Evolutionary conservation across 2,113 vertebrate genomes (phyloP), one percentile per base, ranked within the genome.

Genomic region (Mormyrus lacerda): DNA sequence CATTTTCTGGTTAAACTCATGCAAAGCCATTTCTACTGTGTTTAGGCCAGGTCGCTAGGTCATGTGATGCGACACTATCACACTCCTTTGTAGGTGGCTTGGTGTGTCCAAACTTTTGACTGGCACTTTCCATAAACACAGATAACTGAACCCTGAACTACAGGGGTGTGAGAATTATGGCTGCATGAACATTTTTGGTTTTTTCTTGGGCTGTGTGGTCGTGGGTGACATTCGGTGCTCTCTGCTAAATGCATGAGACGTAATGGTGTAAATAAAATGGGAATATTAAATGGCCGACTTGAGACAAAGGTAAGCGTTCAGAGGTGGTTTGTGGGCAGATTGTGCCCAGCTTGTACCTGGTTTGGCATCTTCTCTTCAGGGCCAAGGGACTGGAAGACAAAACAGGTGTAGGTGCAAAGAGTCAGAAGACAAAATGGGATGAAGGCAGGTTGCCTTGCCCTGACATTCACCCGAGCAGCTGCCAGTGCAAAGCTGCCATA

Each of bases 211-310:
- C 35, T 79, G 73, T 6, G 35, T 79, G 69, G n/a, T 65, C n/a
- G 1, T 61, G 61, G n/a, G 61, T 69, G 61, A 69, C n/a, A 69
- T 13, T 69, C n/a, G 1, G 61, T 13, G n/a, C n/a, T 31, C n/a
- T 69, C 10, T 31, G n/a, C 61, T 27, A 31, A 69, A 31, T 10
- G 11, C 61, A 13, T 13, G 9, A 27, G 9, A 69, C 3, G 10
- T 69, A 69, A 69, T 31, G 21, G 27, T 73, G 13, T 85, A 90
- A 50, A 89, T 89, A 79, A 87, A 91, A 89, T 92, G 87, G 91
- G 91, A 91, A 92, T 89, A 91, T 87, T 65, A 45, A 15, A 35
- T 86, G 88, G 84, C 89, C 73, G 89, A 84, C 69, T 65, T 58
- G 90, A 88, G 44, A 24, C 27, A 79, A 15, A 42, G 15, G 2